Evolutionary conservation across 1,140 invertebrate species (phyloP).

Genomic region (Aethina tumida): DNA sequence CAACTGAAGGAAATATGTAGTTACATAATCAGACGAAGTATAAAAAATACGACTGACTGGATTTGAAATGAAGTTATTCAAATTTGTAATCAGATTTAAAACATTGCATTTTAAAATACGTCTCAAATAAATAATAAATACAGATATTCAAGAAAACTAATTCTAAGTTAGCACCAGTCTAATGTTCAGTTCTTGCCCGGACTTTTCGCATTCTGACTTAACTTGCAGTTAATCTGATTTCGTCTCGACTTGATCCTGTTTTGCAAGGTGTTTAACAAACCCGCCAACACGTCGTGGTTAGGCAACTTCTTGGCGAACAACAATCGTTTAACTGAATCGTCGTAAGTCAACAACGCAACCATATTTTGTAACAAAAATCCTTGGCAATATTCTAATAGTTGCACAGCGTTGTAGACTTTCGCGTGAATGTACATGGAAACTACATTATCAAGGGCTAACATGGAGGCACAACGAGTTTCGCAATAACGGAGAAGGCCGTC

Average conservation of each 20-base stretch:
- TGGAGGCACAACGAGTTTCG: conserved; percentile 71
- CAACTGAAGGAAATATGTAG: too few species aligned
- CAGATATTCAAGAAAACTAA: too few species aligned
- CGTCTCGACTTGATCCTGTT: conserved; percentile 59
- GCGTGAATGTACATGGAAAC: conserved; percentile 90
- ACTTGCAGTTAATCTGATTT: conserved; percentile 24
- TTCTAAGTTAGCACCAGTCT: too few species aligned
- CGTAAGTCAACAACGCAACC: conserved; percentile 83
- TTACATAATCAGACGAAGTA: too few species aligned
- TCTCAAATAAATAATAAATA: too few species aligned
- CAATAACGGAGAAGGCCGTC: conserved; percentile 76
- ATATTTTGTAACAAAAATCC: conserved; percentile 83
- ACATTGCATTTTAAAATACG: too few species aligned
- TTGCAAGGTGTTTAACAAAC: conserved; percentile 69
- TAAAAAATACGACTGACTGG: too few species aligned
- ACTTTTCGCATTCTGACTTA: conserved; percentile 14
- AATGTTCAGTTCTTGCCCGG: too few species aligned
- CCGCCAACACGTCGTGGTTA: conserved; percentile 80
- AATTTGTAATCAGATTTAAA: too few species aligned
- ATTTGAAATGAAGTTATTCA: too few species aligned
- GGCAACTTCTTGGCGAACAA: conserved; percentile 83
- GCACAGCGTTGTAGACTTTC: conserved; percentile 81
- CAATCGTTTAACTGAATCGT: conserved; percentile 79
- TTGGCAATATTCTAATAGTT: conserved; percentile 82
- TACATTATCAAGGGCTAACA: conserved; percentile 79